Evolutionary conservation across 2,888 invertebrate species (phyloP), one percentile per base, ranked within the genome.

Genomic region (Noctua pronuba): DNA sequence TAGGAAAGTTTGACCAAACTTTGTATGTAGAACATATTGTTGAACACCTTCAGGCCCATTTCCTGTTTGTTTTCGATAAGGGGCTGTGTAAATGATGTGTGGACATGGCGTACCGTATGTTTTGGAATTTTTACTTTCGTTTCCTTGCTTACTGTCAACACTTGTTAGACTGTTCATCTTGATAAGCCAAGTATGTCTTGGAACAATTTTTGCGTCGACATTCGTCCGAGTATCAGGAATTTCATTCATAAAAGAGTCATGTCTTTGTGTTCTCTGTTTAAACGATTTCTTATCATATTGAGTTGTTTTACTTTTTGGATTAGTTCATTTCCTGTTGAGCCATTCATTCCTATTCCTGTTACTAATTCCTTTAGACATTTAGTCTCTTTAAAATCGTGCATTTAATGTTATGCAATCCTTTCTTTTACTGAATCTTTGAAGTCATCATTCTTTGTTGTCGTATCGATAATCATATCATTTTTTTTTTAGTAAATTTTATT

Each of bases 31-130:
- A 83, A 91, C 91, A 91, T 89, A 86, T 86, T 86, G 85, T 88
- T 84, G 86, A 86, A 91, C 91, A 91, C 90, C 89, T 89, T 83
- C 73, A 90, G 89, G 88, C 89, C 89, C 87, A 92, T 92, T 92
- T 92, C 92, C 92, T 92, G 92, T 92, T 92, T 91, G 90, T 79
- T 72, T 84, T 84, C 91, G 92, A 92, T 92, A 92, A 92, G 92
- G 92, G 89, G 76, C 89, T 89, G 80, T 81, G 86, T 89, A 88
- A 91, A 92, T 85, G 83, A 81, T 83, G 80, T 88, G 87, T 90
- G 77, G 79, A 86, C 85, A 88, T 82, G 86, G 83, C 70, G 83
- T 82, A 86, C 81, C 83, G 88, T 75, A 72, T 80, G 68, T 86
- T 84, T 86, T 82, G 75, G 80, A 84, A 87, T 89, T 88, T 88